Conservation (phyloP, 2,113 vertebrate genomes). For the Mirounga angustirostris region DNA sequence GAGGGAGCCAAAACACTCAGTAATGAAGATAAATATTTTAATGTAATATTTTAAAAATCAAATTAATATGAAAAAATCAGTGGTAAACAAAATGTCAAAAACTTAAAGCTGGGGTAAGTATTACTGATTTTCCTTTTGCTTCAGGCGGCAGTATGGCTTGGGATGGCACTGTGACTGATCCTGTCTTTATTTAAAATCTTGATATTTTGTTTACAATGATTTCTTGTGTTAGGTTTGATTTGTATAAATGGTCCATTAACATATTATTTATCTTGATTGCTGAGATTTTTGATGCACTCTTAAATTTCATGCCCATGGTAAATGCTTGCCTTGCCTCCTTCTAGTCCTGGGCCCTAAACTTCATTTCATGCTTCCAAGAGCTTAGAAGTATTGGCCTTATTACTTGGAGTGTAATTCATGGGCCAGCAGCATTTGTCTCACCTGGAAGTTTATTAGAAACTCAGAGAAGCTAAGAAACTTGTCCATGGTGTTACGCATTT, state of each 20-base stretch:
- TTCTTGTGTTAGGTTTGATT: slow-evolving; percentile 35
- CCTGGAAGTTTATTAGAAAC: background rate
- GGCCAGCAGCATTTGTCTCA: background rate
- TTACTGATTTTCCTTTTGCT: background rate
- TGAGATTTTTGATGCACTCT: background rate
- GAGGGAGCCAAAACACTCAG: background rate
- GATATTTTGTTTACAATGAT: background rate
- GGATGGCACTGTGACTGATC: background rate
- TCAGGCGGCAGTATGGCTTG: background rate
- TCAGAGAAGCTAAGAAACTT: slow-evolving; percentile 4
- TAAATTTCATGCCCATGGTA: background rate
- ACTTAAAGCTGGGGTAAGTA: background rate
- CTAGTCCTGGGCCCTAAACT: background rate
- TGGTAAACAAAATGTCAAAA: background rate
- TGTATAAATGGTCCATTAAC: slow-evolving; percentile 33
- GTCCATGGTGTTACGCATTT: background rate
- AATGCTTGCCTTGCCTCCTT: background rate
- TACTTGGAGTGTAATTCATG: background rate
- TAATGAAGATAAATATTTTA: slow-evolving; percentile 11
- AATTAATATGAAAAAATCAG: slow-evolving; percentile 6
- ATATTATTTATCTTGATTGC: background rate
- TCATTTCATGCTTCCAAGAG: background rate
- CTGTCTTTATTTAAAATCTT: background rate
- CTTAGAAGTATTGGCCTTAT: background rate
- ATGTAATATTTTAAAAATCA: slow-evolving; percentile 1